phyloP scores from a whole-genome alignment of 2,888 invertebrate genomes.

The Chloroclystis v-ata region DNA sequence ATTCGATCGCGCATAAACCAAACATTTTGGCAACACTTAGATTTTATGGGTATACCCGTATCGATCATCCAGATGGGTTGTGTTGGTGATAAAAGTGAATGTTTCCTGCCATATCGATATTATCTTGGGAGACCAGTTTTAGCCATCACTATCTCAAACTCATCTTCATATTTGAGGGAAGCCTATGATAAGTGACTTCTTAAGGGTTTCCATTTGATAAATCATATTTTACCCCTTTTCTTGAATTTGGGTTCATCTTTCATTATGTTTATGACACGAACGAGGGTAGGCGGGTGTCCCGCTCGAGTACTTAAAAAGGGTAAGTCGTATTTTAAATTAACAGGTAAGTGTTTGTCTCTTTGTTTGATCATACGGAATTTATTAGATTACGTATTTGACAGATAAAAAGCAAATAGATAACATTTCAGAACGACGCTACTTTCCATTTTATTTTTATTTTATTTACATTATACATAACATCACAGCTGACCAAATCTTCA shows the following conservation, averaged over 20 bases:
- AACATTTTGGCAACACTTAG: conserved; percentile 17
- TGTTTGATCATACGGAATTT: too few relatives aligned
- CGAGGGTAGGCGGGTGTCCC: not conserved
- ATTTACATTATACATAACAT: too few relatives aligned
- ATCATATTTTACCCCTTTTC: conserved; percentile 26
- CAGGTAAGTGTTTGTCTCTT: not conserved
- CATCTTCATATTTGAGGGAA: conserved; percentile 30
- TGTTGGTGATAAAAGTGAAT: conserved; percentile 18
- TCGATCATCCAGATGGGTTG: conserved; percentile 17
- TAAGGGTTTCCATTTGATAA: conserved; percentile 29
- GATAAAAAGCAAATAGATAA: too few relatives aligned
- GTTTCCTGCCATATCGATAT: conserved; percentile 20
- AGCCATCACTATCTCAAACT: conserved; percentile 21
- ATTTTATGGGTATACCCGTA: conserved; percentile 18
- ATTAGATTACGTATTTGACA: too few relatives aligned
- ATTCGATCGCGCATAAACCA: conserved; percentile 15
- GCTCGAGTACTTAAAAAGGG: too few relatives aligned
- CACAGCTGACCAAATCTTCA: too few relatives aligned
- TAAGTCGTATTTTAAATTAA: too few relatives aligned
- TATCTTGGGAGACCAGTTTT: conserved; percentile 7
- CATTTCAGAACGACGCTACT: too few relatives aligned
- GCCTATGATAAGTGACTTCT: conserved; percentile 27
- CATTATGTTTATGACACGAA: conserved; percentile 21
- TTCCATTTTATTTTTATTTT: too few relatives aligned
- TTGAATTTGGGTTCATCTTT: conserved; percentile 20